Evolutionary conservation across 1,140 invertebrate genomes (phyloP), one percentile per base, ranked within the genome.

Genomic region (Drosophila pectinifera): DNA sequence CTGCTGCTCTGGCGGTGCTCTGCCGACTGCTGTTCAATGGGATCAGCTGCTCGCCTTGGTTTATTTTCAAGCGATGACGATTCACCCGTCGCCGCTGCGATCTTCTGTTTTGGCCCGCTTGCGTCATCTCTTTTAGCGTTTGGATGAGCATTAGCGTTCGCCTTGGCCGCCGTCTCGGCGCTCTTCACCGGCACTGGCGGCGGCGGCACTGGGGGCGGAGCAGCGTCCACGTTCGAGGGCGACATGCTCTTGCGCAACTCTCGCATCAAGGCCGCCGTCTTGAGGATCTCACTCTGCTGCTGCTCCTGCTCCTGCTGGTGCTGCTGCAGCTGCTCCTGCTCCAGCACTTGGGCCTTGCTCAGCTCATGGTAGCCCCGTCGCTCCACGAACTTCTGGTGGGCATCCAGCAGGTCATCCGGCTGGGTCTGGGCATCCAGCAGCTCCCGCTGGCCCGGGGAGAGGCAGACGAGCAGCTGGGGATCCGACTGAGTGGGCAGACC

Each of bases 371-470:
- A 95, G 8, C 93, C 93, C 54, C 94, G 93, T 24, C 95, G 92
- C 64, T 95, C 94, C 2, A 95, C 75, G 79, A 94, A 95, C 79
- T 96, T 96, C 39, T 93, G 93, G 78, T 96, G 95, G 38, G 95
- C 93, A 73, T 96, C 95, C 13, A 96, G 91, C 39, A 96, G 91
- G 61, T 94, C 94, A 75, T 94, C 94, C 0, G 91, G 65, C 11
- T 74, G 68, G 28, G 78, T 75, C 54, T 80, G 65, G 65, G 93
- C 93, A 67, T 86, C 72, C 11, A 94, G 92, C 26, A 93, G 81
- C 48, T 93, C 92, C 78, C 94, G 95, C 80, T 96, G 96, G 1
- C 94, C 95, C 0, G 96, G 96, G 0, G 96, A 96, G 10, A 96
- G 92, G 84, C 95, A 96, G 0, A 96, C 93, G 31, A 96, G 91